Percentiles rank a stretch among this genome's conserved stretches.
phyloP scores from a whole-genome alignment of 2,888 invertebrate genomes.

The Aporophyla nigra region DNA sequence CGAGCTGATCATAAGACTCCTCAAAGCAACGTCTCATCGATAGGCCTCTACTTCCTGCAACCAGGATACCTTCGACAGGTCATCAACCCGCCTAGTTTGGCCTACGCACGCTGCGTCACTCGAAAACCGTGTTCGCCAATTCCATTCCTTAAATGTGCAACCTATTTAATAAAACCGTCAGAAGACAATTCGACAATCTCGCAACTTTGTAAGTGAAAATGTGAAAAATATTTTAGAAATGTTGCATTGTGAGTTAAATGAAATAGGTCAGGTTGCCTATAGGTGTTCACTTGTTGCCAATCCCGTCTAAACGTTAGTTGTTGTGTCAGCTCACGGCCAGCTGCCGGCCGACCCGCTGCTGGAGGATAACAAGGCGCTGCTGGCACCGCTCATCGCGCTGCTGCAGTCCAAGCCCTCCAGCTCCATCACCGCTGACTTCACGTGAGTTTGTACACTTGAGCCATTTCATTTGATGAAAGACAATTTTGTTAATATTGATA shows the following conservation, averaged over 20 bases:
- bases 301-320: slow-evolving; percentile 30
- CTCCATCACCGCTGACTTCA: slow-evolving; percentile 74
- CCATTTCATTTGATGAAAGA: background rate
- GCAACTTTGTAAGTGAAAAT: background rate
- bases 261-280: background rate
- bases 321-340: slow-evolving; percentile 62
- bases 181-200: background rate
- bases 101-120: background rate
- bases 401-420: slow-evolving; percentile 87
- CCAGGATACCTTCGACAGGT: background rate
- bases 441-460: slow-evolving; percentile 56
- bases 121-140: background rate
- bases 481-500: background rate
- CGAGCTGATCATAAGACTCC: background rate
- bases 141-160: background rate
- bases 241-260: background rate
- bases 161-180: background rate
- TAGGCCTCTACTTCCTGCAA: background rate
- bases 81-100: background rate
- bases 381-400: slow-evolving; percentile 90
- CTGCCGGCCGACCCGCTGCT: slow-evolving; percentile 91
- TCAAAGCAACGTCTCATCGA: background rate
- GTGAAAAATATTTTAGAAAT: background rate
- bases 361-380: slow-evolving; percentile 91
- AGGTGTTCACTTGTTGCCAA: background rate